A percentile compares a stretch with the other conserved stretches of the same genome.
Evolutionary conservation across 2,888 invertebrate species (phyloP).

Genomic region (Latrodectus elegans): DNA sequence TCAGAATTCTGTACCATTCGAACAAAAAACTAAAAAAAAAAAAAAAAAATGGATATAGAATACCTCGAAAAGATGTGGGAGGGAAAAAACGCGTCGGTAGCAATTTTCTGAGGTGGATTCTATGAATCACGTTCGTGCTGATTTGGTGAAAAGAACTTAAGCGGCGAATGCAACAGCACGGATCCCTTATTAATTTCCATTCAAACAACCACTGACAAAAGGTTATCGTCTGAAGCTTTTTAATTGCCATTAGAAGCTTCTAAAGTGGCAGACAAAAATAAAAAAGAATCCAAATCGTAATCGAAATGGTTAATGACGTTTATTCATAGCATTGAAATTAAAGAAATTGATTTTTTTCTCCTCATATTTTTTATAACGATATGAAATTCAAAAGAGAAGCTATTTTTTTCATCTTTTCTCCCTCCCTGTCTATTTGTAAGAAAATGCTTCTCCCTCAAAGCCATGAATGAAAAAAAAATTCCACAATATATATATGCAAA

Average conservation of each 20-base stretch:
- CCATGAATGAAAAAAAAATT: conserved; percentile 21
- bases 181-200: conserved; percentile 54
- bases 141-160: conserved; percentile 45
- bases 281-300: conserved; percentile 49
- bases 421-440: not conserved
- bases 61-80: not conserved
- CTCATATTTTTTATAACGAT: conserved; percentile 42
- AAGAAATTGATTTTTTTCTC: conserved; percentile 21
- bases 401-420: conserved; percentile 3
- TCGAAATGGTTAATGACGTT: conserved; percentile 62
- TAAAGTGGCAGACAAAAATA: conserved; percentile 53
- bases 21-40: not conserved
- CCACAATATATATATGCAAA: conserved; percentile 46
- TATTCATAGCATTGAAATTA: conserved; percentile 66
- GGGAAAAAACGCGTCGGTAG: conserved; percentile 35
- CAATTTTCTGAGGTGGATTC: conserved; percentile 35
- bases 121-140: conserved; percentile 64
- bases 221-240: conserved; percentile 60
- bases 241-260: conserved; percentile 57
- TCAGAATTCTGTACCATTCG: not conserved
- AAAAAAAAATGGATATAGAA: not conserved
- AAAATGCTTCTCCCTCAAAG: conserved; percentile 5
- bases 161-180: conserved; percentile 61
- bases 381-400: conserved; percentile 51
- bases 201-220: conserved; percentile 63